Percentiles rank a stretch among this genome's conserved stretches.
phyloP scores from a whole-genome alignment of 2,888 invertebrate species.

The Calephelis perditalis region DNA sequence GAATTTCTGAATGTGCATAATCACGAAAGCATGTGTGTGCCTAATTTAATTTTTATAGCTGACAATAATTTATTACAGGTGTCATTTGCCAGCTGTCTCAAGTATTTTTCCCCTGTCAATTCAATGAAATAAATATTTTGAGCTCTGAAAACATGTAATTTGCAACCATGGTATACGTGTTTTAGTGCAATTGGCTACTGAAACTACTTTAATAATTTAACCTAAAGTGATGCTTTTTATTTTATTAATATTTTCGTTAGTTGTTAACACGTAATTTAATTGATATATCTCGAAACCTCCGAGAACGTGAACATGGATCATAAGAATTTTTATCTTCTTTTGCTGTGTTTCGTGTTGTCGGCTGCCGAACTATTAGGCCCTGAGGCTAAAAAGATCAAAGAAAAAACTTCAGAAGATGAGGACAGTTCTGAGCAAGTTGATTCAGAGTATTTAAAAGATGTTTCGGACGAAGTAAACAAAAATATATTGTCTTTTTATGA shows the following conservation, averaged over 20 bases:
- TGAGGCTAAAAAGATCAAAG: constrained; percentile 46
- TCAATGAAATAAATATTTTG: constrained; percentile 23
- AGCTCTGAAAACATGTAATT: constrained; percentile 28
- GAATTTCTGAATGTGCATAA: too few relatives aligned
- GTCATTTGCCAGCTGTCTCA: too few relatives aligned
- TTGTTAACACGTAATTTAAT: constrained; percentile 60
- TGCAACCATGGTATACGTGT: constrained; percentile 35
- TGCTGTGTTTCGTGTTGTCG: constrained; percentile 46
- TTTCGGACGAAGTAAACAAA: constrained; percentile 53
- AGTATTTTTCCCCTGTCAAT: constrained; percentile 13
- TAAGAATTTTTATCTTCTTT: constrained; percentile 45
- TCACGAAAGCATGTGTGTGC: too few relatives aligned
- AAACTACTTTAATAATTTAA: constrained; percentile 13
- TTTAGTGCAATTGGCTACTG: constrained; percentile 31
- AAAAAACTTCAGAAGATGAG: constrained; percentile 36
- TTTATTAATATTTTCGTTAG: constrained; percentile 23
- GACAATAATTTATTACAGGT: too few relatives aligned
- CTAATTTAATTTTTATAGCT: too few relatives aligned
- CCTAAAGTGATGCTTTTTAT: constrained; percentile 18
- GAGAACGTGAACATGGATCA: constrained; percentile 44
- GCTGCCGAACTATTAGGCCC: constrained; percentile 59
- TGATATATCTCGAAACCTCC: constrained; percentile 30
- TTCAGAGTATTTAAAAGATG: constrained; percentile 47
- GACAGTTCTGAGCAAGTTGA: constrained; percentile 39
- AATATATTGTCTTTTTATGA: constrained; percentile 51